Base-by-base conservation (phyloP, 37 sponge, comb jelly and placozoan species). In the Cladorhizidae sp. region DNA sequence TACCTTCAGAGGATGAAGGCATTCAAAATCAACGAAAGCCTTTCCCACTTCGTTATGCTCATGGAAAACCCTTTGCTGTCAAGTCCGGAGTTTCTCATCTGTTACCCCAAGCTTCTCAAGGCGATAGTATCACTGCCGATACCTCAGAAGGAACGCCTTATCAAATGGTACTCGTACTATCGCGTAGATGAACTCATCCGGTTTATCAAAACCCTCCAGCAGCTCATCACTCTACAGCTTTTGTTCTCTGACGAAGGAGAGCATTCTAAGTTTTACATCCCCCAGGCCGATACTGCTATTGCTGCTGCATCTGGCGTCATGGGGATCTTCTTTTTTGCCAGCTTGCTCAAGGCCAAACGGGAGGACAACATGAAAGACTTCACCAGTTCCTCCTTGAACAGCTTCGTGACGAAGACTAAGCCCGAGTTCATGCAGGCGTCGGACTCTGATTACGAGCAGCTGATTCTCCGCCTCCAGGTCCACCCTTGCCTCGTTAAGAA, bases 31-130 rank as follows among this genome's bases (percentile, higher is more conserved):
- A 42, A 57, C 21, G 40, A 68, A 21, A 67, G 43, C 22, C 79
- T 92, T 28, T 88, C 88, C 41, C 91, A 92, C 63, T 71, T 84
- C 56, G 83, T 92, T 17, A 76, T 87, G 12, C 64, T 91, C 29
- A 35, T 95, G 56, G 89, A 94, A 37, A 94, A 90, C 77, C 97
- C 97, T 0, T 67, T 86, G 29, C 77, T 96, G 6, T 74, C 70
- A 32, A 91, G 92, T 57, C 97, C 97, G 14, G 92, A 94, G 84
- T 93, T 88, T 45, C 57, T 94, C 28, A 83, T 82, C 28, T 85
- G 85, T 5, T 92, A 81, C 22, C 89, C 92, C 3, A 76, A 77
- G 45, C 57, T 96, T 23, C 77, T 88, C 17, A 63, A 75, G 12
- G 71, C 59, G 0, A 22, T 95, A 0, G 65, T 75, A 1, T 20